Evolutionary conservation across 2,113 vertebrate species (phyloP).

Genomic region (Epinephelus fuscoguttatus): DNA sequence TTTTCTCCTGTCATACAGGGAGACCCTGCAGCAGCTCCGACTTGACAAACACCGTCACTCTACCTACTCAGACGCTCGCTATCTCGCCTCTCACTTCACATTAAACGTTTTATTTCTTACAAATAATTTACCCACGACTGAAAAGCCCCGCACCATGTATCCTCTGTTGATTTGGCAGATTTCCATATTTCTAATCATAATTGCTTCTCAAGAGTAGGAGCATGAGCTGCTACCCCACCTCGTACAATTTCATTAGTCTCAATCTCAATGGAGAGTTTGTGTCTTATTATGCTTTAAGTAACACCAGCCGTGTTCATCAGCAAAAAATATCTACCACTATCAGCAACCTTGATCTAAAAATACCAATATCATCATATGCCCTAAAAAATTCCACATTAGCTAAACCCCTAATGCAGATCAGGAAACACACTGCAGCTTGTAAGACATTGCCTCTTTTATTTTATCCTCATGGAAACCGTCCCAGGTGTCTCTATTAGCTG

Average conservation of each 20-base stretch:
- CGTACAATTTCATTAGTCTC: slow-evolving; percentile 35
- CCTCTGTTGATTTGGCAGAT: slow-evolving; percentile 59
- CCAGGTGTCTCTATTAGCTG: slow-evolving; percentile 61
- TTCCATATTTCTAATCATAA: slow-evolving; percentile 64
- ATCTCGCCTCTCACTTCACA: slow-evolving; percentile 54
- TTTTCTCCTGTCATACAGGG: slow-evolving; percentile 63
- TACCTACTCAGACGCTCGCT: slow-evolving; percentile 37
- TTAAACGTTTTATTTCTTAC: slow-evolving; percentile 53
- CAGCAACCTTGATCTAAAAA: slow-evolving; percentile 28
- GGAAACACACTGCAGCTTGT: background rate
- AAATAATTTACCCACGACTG: slow-evolving; percentile 39
- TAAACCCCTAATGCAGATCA: background rate
- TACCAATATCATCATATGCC: background rate
- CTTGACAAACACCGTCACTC: slow-evolving; percentile 64
- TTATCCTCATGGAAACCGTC: slow-evolving; percentile 1
- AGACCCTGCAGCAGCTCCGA: slow-evolving; percentile 42
- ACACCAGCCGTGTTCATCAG: slow-evolving; percentile 11
- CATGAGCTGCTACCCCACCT: slow-evolving; percentile 11
- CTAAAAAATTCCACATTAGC: background rate
- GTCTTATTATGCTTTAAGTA: slow-evolving; percentile 23
- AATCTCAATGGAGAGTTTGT: slow-evolving; percentile 28
- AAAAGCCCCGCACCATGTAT: slow-evolving; percentile 33
- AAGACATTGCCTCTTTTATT: slow-evolving; percentile 11
- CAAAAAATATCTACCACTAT: slow-evolving; percentile 16
- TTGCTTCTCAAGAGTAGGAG: slow-evolving; percentile 50